Conservation (phyloP, 2,797 vertebrate genomes). For the Fistularia tabacaria region DNA sequence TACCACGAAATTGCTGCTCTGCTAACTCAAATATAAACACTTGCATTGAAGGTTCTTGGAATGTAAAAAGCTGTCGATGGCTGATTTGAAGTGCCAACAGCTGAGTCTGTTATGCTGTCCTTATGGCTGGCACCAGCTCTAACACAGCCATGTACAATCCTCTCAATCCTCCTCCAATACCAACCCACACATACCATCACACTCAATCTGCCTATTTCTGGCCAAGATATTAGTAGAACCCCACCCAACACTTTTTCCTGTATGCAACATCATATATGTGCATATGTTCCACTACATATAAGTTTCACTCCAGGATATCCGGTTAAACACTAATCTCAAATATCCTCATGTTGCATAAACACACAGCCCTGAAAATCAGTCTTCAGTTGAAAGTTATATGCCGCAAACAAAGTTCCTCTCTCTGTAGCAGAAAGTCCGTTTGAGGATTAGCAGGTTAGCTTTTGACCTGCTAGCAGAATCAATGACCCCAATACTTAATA, state of each 20-base stretch:
- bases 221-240: conserved; percentile 35
- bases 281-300: conserved; percentile 27
- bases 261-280: conserved; percentile 19
- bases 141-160: conserved; percentile 52
- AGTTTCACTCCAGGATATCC: conserved; percentile 16
- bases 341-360: conserved; percentile 20
- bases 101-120: conserved; percentile 62
- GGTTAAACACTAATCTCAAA: conserved; percentile 12
- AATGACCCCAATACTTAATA: conserved; percentile 62
- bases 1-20: conserved; percentile 14
- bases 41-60: conserved; percentile 53
- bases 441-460: conserved; percentile 63
- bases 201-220: conserved; percentile 56
- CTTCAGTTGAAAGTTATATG: conserved; percentile 18
- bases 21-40: conserved; percentile 49
- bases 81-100: conserved; percentile 77
- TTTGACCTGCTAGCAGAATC: conserved; percentile 62
- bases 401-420: conserved; percentile 29
- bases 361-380: conserved; percentile 26
- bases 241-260: conserved; percentile 38
- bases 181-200: conserved; percentile 46
- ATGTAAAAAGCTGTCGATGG: conserved; percentile 71
- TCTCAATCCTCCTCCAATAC: conserved; percentile 33
- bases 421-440: conserved; percentile 22
- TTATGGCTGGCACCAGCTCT: conserved; percentile 66